A percentile compares a stretch with the other conserved stretches of the same genome.
Evolutionary conservation across 30 jellyfish, hydroid and myxozoan species (phyloP).

Genomic region (Turritopsis rubra): DNA sequence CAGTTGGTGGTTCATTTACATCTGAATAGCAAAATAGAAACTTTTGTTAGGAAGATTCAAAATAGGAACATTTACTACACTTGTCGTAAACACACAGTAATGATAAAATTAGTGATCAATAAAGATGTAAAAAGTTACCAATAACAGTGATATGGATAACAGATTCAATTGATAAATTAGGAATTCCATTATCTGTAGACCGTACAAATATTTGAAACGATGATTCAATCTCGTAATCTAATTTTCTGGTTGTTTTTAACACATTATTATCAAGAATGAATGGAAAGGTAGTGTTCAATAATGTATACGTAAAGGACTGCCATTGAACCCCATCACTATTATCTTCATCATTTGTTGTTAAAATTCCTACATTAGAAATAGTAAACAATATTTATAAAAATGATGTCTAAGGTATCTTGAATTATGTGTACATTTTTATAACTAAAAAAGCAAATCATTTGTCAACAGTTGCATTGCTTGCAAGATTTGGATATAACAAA

Average conservation of each 20-base stretch:
- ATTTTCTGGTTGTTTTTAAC: constrained; percentile 35
- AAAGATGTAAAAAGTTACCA: constrained; percentile 28
- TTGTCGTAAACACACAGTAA: no score
- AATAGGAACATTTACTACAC: no score
- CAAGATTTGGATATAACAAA: no score
- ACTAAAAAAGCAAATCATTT: no score
- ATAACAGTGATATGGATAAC: constrained; percentile 38
- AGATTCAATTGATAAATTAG: constrained; percentile 36
- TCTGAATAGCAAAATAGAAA: constrained; percentile 22
- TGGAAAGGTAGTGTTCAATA: constrained; percentile 39
- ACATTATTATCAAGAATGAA: constrained; percentile 33
- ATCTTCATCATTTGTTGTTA: constrained; percentile 62
- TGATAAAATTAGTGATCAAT: background rate
- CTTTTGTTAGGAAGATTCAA: background rate
- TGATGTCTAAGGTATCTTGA: no score
- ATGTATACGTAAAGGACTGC: constrained; percentile 51
- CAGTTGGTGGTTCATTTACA: constrained; percentile 77
- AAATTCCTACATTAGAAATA: constrained; percentile 35
- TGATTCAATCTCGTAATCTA: constrained; percentile 56
- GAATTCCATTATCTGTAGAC: constrained; percentile 63
- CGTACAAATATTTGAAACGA: constrained; percentile 35
- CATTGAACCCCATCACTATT: constrained; percentile 14
- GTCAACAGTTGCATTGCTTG: no score
- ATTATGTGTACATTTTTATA: no score
- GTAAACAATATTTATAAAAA: background rate